These are phyloP conservation scores for Acleris sparsana DNA, from an alignment of 2,888 invertebrate species.

Conservation along the genomic window DNA sequence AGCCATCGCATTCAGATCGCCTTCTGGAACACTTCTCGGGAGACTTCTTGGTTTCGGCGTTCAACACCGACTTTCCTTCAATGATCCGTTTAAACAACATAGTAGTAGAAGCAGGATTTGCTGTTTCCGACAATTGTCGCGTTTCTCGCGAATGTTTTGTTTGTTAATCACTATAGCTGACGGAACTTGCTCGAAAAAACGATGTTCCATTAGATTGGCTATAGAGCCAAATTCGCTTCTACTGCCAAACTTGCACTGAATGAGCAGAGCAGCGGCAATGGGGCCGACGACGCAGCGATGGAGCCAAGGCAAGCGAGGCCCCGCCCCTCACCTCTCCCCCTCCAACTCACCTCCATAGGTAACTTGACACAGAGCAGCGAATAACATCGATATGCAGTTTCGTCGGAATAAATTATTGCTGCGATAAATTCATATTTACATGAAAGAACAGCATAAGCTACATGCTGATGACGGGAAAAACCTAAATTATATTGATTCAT, in stretches of 20 bases:
- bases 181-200: conserved; percentile 68
- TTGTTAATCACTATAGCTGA: conserved; percentile 69
- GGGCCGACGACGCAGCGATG: conserved; percentile 37
- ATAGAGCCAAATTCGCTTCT: conserved; percentile 71
- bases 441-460: too few species aligned
- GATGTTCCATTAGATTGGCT: conserved; percentile 82
- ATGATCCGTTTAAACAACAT: conserved; percentile 84
- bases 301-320: conserved; percentile 45
- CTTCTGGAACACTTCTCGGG: conserved; percentile 78
- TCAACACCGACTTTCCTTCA: conserved; percentile 83
- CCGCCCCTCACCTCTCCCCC: conserved; percentile 40
- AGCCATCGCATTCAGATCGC: conserved; percentile 76
- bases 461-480: too few species aligned
- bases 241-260: conserved; percentile 70
- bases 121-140: conserved; percentile 77
- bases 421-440: conserved; percentile 7
- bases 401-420: conserved; percentile 39
- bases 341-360: conserved; percentile 41
- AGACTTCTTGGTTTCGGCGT: conserved; percentile 61
- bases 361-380: conserved; percentile 34
- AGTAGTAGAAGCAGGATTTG: conserved; percentile 78
- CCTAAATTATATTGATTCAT: too few species aligned
- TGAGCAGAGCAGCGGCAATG: conserved; percentile 28
- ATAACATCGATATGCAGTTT: conserved; percentile 57
- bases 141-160: conserved; percentile 75